Conservation (phyloP, 2,797 vertebrate species). For the Myotis myotis region DNA sequence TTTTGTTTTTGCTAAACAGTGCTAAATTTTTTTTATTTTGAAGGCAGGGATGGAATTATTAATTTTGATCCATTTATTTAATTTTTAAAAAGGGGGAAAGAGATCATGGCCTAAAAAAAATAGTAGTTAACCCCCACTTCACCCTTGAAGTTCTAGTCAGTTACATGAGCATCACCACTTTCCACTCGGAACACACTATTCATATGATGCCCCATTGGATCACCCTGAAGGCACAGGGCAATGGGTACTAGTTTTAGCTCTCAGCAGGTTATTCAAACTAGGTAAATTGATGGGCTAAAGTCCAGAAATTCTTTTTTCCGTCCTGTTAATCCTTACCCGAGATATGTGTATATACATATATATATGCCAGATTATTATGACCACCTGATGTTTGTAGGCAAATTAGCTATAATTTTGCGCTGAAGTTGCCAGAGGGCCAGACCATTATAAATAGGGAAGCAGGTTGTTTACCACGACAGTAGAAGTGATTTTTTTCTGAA, state of each 20-base stretch:
- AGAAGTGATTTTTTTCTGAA: too few species aligned
- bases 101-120: constrained; percentile 81
- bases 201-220: constrained; percentile 17
- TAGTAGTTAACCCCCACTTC: constrained; percentile 36
- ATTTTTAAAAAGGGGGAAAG: constrained; percentile 53
- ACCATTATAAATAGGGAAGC: too few species aligned
- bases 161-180: constrained; percentile 52
- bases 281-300: constrained; percentile 60
- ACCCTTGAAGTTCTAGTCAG: constrained; percentile 68
- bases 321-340: too few species aligned
- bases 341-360: too few species aligned
- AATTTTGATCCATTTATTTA: constrained; percentile 83
- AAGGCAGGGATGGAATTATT: constrained; percentile 83
- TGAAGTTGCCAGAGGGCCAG: too few species aligned
- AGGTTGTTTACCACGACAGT: too few species aligned
- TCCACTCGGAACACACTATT: constrained; percentile 27
- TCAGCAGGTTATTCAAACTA: constrained; percentile 67
- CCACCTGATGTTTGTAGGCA: too few species aligned
- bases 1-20: constrained; percentile 86
- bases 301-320: constrained; percentile 53
- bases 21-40: constrained; percentile 76
- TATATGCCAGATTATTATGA: too few species aligned
- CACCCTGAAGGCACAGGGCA: constrained; percentile 28
- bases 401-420: too few species aligned
- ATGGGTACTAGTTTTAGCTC: constrained; percentile 4